phyloP scores from a whole-genome alignment of 2,113 vertebrate genomes.

The Peromyscus leucopus region DNA sequence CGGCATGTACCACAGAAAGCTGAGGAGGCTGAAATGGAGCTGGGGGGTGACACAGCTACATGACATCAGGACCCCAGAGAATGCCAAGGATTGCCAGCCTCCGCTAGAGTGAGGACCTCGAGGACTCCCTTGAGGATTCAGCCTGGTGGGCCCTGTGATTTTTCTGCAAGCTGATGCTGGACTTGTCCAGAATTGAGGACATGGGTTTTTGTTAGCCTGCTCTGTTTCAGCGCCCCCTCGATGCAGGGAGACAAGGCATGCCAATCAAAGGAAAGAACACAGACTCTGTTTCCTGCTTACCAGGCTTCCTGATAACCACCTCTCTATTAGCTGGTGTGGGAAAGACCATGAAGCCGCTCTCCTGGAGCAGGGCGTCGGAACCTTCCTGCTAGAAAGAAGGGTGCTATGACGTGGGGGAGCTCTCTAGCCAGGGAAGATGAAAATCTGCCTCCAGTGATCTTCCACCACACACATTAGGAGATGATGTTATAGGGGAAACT shows the following conservation, averaged over 20 bases:
- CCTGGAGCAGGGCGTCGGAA: accelerated
- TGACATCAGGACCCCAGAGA: not conserved
- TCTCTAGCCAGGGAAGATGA: not conserved
- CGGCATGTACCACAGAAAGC: too few relatives aligned
- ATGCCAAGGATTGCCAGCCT: too few relatives aligned
- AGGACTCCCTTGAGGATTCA: not conserved
- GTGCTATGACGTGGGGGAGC: accelerated
- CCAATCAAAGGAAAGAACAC: too few relatives aligned
- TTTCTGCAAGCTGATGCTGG: not conserved
- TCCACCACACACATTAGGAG: accelerated
- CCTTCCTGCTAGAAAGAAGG: accelerated
- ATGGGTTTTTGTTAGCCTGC: too few relatives aligned
- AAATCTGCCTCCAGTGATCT: too few relatives aligned
- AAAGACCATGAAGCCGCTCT: accelerated
- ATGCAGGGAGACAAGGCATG: too few relatives aligned
- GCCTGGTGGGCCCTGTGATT: too few relatives aligned
- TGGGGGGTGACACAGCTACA: not conserved
- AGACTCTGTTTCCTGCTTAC: not conserved
- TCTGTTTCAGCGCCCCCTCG: too few relatives aligned
- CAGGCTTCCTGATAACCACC: too few relatives aligned
- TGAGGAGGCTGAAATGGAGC: not conserved
- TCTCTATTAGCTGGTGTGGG: too few relatives aligned
- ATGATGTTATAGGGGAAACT: accelerated
- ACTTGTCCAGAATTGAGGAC: not conserved
- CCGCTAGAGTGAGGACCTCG: too few relatives aligned